Percentiles rank a stretch among this genome's conserved stretches.
Conservation (phyloP, 2,797 vertebrate species). For the Rousettus madagascariensis region DNA sequence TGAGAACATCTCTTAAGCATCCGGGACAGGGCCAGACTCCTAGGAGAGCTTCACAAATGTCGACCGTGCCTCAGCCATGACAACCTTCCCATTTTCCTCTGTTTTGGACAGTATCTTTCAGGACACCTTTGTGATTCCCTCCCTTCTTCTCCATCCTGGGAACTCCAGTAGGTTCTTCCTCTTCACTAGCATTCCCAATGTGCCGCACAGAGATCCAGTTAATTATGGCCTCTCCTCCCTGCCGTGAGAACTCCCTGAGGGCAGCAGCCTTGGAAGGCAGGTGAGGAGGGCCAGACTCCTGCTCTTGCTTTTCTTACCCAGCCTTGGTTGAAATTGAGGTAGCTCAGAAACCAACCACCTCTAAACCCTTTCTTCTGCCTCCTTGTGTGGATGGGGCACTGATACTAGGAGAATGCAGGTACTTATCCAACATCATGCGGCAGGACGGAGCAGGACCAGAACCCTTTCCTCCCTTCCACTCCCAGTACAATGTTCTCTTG, state of each 20-base stretch:
- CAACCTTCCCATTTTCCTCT: neutral
- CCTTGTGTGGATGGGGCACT: neutral
- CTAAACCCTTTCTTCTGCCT: neutral
- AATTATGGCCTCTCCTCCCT: constrained; percentile 60
- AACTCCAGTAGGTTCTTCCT: neutral
- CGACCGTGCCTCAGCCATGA: neutral
- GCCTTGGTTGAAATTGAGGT: neutral
- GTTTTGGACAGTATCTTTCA: neutral
- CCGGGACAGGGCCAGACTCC: constrained; percentile 32
- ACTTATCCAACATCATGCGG: neutral
- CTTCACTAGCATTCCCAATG: constrained; percentile 41
- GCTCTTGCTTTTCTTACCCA: neutral
- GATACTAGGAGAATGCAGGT: neutral
- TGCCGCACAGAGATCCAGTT: constrained; percentile 40
- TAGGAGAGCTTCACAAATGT: neutral
- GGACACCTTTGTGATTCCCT: neutral
- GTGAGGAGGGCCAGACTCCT: neutral
- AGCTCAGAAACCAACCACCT: neutral
- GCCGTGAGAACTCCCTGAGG: constrained; percentile 68
- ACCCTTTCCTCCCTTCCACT: neutral
- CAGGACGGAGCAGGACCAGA: neutral
- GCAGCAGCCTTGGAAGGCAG: constrained; percentile 2
- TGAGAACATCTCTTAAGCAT: neutral
- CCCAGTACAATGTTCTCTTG: neutral
- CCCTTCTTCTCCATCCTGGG: constrained; percentile 55